Percentiles rank a stretch among this genome's conserved stretches.
Evolutionary conservation across 2,113 vertebrate species (phyloP).

Genomic region (Harpagus bidentatus): DNA sequence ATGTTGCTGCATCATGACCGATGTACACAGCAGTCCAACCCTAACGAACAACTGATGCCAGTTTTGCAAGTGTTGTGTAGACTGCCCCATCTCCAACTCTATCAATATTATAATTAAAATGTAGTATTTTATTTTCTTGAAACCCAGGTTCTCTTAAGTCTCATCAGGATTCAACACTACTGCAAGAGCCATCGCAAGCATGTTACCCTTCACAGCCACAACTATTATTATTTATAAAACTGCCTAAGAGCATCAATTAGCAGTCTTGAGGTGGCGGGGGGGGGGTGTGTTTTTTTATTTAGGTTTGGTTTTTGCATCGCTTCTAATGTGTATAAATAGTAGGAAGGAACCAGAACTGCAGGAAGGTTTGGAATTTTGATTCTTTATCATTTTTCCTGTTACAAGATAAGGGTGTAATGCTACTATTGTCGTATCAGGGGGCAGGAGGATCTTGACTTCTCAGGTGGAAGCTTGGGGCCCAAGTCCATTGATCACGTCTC

Average conservation of each 20-base stretch:
- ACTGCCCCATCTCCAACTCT: not conserved
- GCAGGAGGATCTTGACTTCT: not conserved
- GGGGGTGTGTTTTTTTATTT: not conserved
- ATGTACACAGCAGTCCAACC: not conserved
- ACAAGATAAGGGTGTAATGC: not conserved
- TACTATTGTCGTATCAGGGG: fast-evolving
- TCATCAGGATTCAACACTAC: not conserved
- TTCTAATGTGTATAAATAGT: not conserved
- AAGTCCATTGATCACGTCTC: not conserved
- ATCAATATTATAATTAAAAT: not conserved
- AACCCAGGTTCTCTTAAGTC: not conserved
- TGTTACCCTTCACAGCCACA: not conserved
- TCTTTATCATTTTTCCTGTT: not conserved
- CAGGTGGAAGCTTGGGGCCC: not conserved
- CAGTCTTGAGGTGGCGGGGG: not conserved
- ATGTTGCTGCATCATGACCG: not conserved
- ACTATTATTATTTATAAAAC: not conserved
- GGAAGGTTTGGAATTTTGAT: not conserved
- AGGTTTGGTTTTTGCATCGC: not conserved
- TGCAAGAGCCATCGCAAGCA: not conserved
- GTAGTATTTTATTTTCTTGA: not conserved
- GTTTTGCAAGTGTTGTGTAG: not conserved
- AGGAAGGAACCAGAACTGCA: not conserved
- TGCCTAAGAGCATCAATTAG: not conserved
- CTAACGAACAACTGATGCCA: not conserved